phyloP scores from a whole-genome alignment of 2,113 vertebrate species.

The Formicarius rufipectus region DNA sequence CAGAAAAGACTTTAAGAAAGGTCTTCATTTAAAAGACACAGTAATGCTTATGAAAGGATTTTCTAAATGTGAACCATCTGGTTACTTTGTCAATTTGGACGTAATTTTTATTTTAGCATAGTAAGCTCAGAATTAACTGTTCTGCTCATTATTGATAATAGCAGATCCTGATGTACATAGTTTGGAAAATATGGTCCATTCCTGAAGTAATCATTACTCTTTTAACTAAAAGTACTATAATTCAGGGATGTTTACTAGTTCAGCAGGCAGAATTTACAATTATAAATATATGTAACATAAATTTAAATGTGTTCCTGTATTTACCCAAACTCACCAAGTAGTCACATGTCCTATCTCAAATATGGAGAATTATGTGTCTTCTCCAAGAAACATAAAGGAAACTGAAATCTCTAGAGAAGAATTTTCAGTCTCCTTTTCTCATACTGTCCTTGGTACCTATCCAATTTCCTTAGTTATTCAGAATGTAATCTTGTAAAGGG shows the following conservation, averaged over 20 bases:
- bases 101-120: not conserved
- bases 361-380: not conserved
- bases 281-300: not conserved
- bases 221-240: not conserved
- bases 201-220: not conserved
- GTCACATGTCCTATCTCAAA: not conserved
- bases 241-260: not conserved
- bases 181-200: not conserved
- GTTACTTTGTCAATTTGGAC: not conserved
- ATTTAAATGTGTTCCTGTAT: not conserved
- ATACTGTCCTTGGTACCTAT: not conserved
- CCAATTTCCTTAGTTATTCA: not conserved
- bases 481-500: not conserved
- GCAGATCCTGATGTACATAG: not conserved
- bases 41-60: not conserved
- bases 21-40: not conserved
- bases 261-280: not conserved
- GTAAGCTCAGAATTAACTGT: slow-evolving; percentile 11
- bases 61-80: slow-evolving; percentile 36
- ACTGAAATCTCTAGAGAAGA: not conserved
- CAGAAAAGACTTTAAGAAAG: not conserved
- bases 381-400: not conserved
- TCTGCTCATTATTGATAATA: not conserved
- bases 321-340: not conserved
- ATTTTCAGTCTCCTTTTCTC: not conserved